These are phyloP conservation scores for Polymixis flavicincta DNA, from an alignment of 2,888 invertebrate genomes.

Conservation along the genomic window DNA sequence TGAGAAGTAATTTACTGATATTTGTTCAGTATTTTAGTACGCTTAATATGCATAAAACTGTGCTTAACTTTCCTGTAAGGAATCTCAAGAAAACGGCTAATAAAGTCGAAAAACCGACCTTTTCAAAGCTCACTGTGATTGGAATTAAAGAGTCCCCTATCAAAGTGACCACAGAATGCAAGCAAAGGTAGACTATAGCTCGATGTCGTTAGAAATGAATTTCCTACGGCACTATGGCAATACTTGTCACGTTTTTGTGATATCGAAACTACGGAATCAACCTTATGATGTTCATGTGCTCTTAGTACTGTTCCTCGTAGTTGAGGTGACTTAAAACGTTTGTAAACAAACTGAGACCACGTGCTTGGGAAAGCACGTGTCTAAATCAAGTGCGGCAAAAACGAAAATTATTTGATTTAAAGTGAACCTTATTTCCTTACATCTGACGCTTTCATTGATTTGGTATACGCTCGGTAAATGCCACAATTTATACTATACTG, in stretches of 20 bases:
- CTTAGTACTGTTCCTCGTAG: conserved; percentile 8
- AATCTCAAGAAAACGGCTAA: not conserved
- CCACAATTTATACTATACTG: too few species aligned
- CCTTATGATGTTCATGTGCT: not conserved
- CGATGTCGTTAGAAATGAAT: not conserved
- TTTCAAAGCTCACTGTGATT: not conserved
- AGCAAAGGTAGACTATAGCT: not conserved
- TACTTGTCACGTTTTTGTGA: not conserved
- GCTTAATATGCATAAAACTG: not conserved
- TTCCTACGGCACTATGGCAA: not conserved
- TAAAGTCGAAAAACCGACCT: not conserved
- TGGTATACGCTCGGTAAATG: too few species aligned
- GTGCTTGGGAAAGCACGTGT: not conserved
- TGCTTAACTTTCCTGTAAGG: not conserved
- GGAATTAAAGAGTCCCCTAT: not conserved
- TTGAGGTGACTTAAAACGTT: conserved; percentile 1
- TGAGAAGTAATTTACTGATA: not conserved
- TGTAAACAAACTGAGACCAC: not conserved
- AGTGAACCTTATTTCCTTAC: too few species aligned
- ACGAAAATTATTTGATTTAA: too few species aligned
- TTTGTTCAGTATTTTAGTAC: not conserved
- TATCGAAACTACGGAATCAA: not conserved
- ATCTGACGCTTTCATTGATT: too few species aligned
- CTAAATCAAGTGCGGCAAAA: not conserved
- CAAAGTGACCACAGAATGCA: not conserved